These are phyloP conservation scores for Drosophila simulans DNA, from an alignment of 1,140 invertebrate genomes.

Conservation along the genomic window DNA sequence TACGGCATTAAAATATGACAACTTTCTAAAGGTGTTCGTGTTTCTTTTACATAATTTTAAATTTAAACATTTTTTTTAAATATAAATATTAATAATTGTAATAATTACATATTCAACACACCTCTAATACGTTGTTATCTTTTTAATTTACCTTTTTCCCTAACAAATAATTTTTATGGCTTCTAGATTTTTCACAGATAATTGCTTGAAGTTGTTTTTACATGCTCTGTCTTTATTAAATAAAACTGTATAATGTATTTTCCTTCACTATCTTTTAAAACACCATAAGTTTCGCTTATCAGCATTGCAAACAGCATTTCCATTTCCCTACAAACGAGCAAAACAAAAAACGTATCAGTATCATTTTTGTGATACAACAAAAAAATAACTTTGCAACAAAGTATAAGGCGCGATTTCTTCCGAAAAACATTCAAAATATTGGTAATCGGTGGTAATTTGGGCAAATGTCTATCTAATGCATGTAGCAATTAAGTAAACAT, in stretches of 20 bases:
- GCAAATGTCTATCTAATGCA: slow-evolving; percentile 3
- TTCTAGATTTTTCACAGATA: too few species aligned
- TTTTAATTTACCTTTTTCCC: not conserved
- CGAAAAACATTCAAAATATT: not conserved
- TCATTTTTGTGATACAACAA: not conserved
- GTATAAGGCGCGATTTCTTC: not conserved
- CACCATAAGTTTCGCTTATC: slow-evolving; percentile 16
- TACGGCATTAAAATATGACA: not conserved
- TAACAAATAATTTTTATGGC: too few species aligned
- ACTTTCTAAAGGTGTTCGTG: not conserved
- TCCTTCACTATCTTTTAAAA: slow-evolving; percentile 10
- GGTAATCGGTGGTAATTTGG: slow-evolving; percentile 1
- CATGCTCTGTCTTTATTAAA: too few species aligned
- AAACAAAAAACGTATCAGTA: not conserved
- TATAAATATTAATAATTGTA: too few species aligned
- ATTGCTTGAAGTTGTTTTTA: not conserved
- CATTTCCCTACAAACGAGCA: slow-evolving; percentile 12
- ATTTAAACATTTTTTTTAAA: not conserved
- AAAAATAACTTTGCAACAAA: not conserved
- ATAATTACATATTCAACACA: not conserved
- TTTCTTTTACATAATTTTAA: not conserved
- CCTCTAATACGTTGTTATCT: not conserved
- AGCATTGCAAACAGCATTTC: slow-evolving; percentile 10
- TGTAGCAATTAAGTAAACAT: slow-evolving; percentile 2
- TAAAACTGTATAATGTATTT: not conserved